These are phyloP conservation scores for Sinohyriopsis cumingii DNA, from an alignment of 2,888 invertebrate genomes.

Conservation along the genomic window DNA sequence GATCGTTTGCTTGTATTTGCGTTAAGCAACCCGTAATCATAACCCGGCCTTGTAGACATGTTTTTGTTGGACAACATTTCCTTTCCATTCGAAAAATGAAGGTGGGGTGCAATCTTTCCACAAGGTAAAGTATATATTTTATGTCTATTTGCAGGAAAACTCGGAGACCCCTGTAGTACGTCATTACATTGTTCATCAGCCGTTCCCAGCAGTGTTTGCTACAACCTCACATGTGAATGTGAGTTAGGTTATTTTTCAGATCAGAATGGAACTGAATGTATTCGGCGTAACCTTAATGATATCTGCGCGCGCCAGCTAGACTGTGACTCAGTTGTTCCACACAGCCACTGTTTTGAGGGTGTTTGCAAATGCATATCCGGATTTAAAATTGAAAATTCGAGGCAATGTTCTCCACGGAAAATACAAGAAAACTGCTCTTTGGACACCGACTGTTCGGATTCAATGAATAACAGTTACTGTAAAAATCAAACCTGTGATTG, in stretches of 20 bases:
- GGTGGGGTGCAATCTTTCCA: too few relatives aligned
- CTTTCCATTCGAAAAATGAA: too few relatives aligned
- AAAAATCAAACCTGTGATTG: constrained; percentile 21
- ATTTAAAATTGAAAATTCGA: not conserved
- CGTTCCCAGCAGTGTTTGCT: constrained; percentile 27
- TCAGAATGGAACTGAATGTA: constrained; percentile 13
- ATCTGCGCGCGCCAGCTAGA: not conserved
- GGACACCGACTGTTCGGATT: constrained; percentile 20
- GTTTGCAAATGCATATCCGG: constrained; percentile 3
- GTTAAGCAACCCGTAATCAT: too few relatives aligned
- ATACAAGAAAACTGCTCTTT: constrained; percentile 15
- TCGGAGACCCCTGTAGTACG: constrained; percentile 25
- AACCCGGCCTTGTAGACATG: too few relatives aligned
- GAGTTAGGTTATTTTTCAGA: constrained; percentile 18
- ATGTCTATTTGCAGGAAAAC: not conserved
- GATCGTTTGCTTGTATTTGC: too few relatives aligned
- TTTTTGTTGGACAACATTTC: too few relatives aligned
- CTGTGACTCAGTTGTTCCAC: not conserved
- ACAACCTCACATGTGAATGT: constrained; percentile 20
- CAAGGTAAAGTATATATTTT: too few relatives aligned
- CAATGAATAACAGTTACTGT: constrained; percentile 26
- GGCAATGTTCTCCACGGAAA: too few relatives aligned
- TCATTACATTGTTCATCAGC: constrained; percentile 35
- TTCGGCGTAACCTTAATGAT: constrained; percentile 7
- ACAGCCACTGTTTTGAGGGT: not conserved